Percentiles rank a stretch among this genome's conserved stretches.
These are phyloP conservation scores for Heliothis virescens DNA, from an alignment of 1,140 invertebrate species.

Conservation along the genomic window DNA sequence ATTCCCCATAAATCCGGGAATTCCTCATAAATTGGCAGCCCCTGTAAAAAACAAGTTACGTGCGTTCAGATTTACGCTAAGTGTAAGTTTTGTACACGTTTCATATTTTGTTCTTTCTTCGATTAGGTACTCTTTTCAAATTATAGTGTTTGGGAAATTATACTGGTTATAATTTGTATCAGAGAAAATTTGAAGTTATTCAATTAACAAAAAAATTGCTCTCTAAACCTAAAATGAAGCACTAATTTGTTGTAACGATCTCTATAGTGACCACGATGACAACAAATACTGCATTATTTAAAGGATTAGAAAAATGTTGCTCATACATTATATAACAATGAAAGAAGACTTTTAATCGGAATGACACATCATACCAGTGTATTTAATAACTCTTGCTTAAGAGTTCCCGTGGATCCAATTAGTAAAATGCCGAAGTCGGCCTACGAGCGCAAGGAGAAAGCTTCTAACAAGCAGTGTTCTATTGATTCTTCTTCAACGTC, in stretches of 20 bases:
- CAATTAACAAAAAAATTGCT: not conserved
- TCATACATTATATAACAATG: not conserved
- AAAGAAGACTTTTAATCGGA: constrained; percentile 45
- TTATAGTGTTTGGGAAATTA: too few species aligned
- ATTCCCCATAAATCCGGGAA: too few species aligned
- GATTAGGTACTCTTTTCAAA: too few species aligned
- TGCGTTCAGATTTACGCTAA: not conserved
- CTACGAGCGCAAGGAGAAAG: constrained; percentile 87
- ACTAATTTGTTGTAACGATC: not conserved
- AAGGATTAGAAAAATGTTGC: not conserved
- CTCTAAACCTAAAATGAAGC: too few species aligned
- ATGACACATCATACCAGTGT: constrained; percentile 84
- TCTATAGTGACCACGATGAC: constrained; percentile 48
- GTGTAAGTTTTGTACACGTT: too few species aligned
- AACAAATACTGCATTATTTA: constrained; percentile 29
- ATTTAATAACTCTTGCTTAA: constrained; percentile 88
- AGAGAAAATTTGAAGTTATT: too few species aligned
- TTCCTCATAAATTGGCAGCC: too few species aligned
- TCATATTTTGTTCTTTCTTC: not conserved
- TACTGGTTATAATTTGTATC: too few species aligned
- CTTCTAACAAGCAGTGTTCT: constrained; percentile 70
- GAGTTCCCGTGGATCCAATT: constrained; percentile 88
- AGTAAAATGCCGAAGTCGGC: constrained; percentile 88
- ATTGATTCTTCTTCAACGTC: constrained; percentile 70
- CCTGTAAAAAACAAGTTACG: too few species aligned